Conservation (phyloP, 2,797 vertebrate species). For the Macropodus opercularis region DNA sequence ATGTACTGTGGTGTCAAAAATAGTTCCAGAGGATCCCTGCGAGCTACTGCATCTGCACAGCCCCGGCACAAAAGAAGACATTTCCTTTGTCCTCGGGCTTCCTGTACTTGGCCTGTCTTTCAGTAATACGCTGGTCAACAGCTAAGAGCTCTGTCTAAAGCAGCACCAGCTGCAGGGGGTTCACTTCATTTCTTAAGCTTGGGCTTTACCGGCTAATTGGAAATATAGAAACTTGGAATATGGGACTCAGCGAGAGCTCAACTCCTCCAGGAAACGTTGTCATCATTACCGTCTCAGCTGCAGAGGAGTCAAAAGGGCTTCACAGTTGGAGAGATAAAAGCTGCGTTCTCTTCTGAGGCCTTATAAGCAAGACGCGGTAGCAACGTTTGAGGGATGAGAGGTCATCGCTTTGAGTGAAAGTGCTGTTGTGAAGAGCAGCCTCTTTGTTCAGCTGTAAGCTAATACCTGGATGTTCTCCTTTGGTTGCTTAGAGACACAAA, state of each 20-base stretch:
- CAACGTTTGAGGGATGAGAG: constrained; percentile 30
- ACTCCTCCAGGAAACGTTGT: constrained; percentile 41
- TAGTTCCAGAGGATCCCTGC: constrained; percentile 49
- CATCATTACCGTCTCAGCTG: constrained; percentile 56
- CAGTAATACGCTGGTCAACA: constrained; percentile 28
- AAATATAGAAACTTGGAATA: constrained; percentile 45
- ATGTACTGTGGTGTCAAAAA: constrained; percentile 53
- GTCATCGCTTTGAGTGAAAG: constrained; percentile 35
- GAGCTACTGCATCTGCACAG: constrained; percentile 38
- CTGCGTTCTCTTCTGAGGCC: constrained; percentile 15
- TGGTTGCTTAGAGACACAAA: too few species aligned
- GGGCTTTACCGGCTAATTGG: constrained; percentile 59
- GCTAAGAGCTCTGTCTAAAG: constrained; percentile 22
- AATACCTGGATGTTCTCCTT: too few species aligned
- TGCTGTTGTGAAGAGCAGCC: not conserved
- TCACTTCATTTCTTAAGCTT: constrained; percentile 41
- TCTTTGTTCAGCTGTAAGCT: too few species aligned
- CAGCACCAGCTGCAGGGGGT: constrained; percentile 39
- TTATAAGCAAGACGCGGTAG: constrained; percentile 19
- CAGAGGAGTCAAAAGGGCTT: constrained; percentile 53
- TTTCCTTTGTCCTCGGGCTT: constrained; percentile 39
- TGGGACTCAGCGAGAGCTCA: constrained; percentile 47
- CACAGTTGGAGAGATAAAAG: constrained; percentile 48
- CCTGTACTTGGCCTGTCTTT: constrained; percentile 22
- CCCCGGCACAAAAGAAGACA: constrained; percentile 13